Evolutionary conservation across 1,140 invertebrate genomes (phyloP).

Genomic region (Zaprionus taronus): DNA sequence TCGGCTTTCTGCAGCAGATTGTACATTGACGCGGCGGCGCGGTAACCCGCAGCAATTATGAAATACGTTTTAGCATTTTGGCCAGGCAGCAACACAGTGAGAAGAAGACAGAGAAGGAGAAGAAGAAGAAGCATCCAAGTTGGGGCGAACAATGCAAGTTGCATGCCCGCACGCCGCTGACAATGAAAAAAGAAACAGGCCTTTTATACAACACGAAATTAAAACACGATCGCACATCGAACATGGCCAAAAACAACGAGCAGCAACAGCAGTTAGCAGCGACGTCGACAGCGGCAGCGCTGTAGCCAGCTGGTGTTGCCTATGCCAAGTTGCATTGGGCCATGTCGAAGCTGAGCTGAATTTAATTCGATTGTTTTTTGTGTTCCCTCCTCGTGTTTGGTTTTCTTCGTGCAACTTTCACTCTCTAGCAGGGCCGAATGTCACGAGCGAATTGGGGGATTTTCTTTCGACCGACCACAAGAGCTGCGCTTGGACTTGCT

Average conservation of each 20-base stretch:
- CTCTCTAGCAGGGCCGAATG: conserved; percentile 78
- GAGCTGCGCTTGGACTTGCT: conserved; percentile 40
- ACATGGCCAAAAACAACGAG: conserved; percentile 49
- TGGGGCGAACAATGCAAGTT: conserved; percentile 54
- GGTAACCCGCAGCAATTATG: conserved; percentile 68
- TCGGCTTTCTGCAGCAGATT: conserved; percentile 47
- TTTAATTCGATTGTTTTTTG: conserved; percentile 62
- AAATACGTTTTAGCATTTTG: conserved; percentile 78
- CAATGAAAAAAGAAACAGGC: conserved; percentile 74
- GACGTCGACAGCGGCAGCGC: conserved; percentile 23
- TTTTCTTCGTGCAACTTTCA: conserved; percentile 75
- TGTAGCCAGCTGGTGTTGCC: conserved; percentile 25
- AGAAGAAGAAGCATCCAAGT: conserved; percentile 46
- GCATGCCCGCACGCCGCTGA: conserved; percentile 79
- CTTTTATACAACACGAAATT: conserved; percentile 80
- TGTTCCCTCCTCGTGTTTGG: conserved; percentile 14
- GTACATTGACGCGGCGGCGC: conserved; percentile 42
- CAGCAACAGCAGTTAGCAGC: conserved; percentile 27
- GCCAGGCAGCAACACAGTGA: conserved; percentile 31
- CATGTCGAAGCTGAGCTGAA: conserved; percentile 80
- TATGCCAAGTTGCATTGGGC: conserved; percentile 67
- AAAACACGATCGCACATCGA: conserved; percentile 79
- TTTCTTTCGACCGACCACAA: conserved; percentile 48
- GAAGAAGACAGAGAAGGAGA: neutral
- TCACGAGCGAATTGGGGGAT: conserved; percentile 48